Base-by-base conservation (phyloP, 2,888 invertebrate species). In the Ophion obscuratus region DNA sequence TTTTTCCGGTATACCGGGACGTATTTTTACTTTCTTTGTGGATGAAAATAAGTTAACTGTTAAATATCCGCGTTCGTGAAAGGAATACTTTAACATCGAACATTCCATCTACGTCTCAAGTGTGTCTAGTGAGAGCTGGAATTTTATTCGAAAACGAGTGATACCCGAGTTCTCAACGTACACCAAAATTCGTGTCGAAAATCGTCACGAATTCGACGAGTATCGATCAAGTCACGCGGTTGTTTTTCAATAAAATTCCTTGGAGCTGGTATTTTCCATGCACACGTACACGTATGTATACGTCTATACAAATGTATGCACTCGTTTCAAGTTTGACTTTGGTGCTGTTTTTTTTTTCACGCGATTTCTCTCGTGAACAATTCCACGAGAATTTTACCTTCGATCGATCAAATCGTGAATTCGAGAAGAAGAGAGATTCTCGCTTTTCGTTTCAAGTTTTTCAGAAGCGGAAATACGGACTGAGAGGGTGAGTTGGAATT, bases 381-480 rank as follows among this genome's bases (percentile, higher is more conserved):
- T 14, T 75, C 70, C 71, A 76, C 79, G 75, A 40, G 74, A 31
- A 75, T 82, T 85, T 85, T 85, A 82, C 85, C 79, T 85, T 82
- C 36, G 66, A 75, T 82, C 82, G 79, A 59, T 79, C 53, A 75
- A 83, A 85, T 71, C 70, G 79, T 85, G 74, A 79, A 76, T 67
- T 83, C 83, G 71, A 73, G 64, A 59, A 73, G 81, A 76, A 44
- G 47, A 79, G 53, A 71, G 31, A 14, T 53, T 71, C 73, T 73
- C 73, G 57, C 5, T 40, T 73, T 80, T 36, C 31, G 17, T 73
- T 53, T 70, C 74, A 62, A 70, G 68, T 61, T 17, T 24, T 68
- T 75, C 70, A 81, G 64, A 85, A 81, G 78, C 81, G 78, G 81
- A 85, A 84, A 85, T 67, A 85, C 84, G 81, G 75, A 70, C 44